A percentile compares a stretch with the other conserved stretches of the same genome.
Evolutionary conservation across 2,797 vertebrate species (phyloP).

Genomic region (Chromis chromis): DNA sequence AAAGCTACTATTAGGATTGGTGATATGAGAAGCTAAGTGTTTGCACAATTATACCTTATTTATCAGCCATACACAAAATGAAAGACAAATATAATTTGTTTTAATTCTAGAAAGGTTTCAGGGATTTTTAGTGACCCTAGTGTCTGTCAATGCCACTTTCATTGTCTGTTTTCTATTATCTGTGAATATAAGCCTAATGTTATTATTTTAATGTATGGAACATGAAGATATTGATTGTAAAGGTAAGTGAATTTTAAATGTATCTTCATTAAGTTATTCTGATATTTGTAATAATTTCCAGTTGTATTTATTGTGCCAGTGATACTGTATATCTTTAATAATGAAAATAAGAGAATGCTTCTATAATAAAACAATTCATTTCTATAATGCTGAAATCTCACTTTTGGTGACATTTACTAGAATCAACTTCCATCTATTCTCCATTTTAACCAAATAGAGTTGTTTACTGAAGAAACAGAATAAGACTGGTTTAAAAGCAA

Average conservation of each 20-base stretch:
- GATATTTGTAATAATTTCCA: slow-evolving; percentile 12
- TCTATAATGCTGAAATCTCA: slow-evolving; percentile 18
- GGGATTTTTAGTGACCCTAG: not conserved
- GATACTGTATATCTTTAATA: slow-evolving; percentile 18
- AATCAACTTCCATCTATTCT: not conserved
- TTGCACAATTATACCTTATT: slow-evolving; percentile 16
- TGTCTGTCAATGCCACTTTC: not conserved
- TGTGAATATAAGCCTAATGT: not conserved
- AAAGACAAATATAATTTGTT: slow-evolving; percentile 7
- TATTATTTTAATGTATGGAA: slow-evolving; percentile 1
- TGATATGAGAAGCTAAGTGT: not conserved
- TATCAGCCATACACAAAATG: not conserved
- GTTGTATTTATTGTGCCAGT: slow-evolving; percentile 45
- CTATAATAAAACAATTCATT: slow-evolving; percentile 64
- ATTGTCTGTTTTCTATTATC: not conserved
- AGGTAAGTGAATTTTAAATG: not conserved
- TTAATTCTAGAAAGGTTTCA: slow-evolving; percentile 1
- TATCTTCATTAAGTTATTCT: slow-evolving; percentile 21
- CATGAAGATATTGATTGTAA: slow-evolving; percentile 32
- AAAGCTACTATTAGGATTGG: not conserved
- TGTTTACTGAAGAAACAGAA: not conserved
- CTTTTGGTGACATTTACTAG: not conserved
- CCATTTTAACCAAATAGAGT: not conserved
- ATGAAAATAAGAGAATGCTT: slow-evolving; percentile 40
- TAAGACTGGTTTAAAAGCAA: not conserved